Base-by-base conservation (phyloP, 2,888 invertebrate species). In the Drosophila mercatorum region DNA sequence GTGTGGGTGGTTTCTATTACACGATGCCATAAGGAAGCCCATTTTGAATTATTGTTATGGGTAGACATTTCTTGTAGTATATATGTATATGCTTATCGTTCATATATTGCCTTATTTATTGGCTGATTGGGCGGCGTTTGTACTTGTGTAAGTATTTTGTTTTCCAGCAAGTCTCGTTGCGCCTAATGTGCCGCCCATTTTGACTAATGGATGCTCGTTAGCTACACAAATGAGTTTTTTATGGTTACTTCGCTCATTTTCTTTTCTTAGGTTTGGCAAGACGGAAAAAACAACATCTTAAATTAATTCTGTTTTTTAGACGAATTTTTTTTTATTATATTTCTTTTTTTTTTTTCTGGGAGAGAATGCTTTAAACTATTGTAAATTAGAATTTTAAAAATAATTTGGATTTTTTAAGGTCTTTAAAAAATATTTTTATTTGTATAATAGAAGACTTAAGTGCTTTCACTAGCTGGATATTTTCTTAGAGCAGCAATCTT, bases 41-140 rank as follows among this genome's bases (percentile, higher is more conserved):
- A 73, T 72, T 85, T 88, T 83, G 78, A 88, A 71, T 88, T 81
- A 82, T 82, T 88, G 73, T 80, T 82, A 75, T 82, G 59, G 62
- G 65, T 22, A 55, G 65, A 61, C 53, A 67, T 56, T 67, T 41
- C 64, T 64, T 71, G 52, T 69, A 26, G 40, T 58, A 49, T 34
- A 28, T 49, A 75, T 34, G 17, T 49, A 75, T 82, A 73, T 69
- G 75, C 86, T 88, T 82, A 84, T 85, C 86, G 80, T 67, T 72
- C 72, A 81, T 83, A 71, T 68, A 84, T 84, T 80, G 70, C 78
- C 40, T 67, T 88, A 85, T 82, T 85, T 88, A 88, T 88, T 88
- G 85, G 72, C 77, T 74, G 85, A 81, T 76, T 84, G 74, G 72
- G 40, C 26, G 56, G 63, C 58, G 61, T 66, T 41, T 75, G 55